Conservation (phyloP, 2,113 vertebrate genomes). For the Anhinga anhinga region DNA sequence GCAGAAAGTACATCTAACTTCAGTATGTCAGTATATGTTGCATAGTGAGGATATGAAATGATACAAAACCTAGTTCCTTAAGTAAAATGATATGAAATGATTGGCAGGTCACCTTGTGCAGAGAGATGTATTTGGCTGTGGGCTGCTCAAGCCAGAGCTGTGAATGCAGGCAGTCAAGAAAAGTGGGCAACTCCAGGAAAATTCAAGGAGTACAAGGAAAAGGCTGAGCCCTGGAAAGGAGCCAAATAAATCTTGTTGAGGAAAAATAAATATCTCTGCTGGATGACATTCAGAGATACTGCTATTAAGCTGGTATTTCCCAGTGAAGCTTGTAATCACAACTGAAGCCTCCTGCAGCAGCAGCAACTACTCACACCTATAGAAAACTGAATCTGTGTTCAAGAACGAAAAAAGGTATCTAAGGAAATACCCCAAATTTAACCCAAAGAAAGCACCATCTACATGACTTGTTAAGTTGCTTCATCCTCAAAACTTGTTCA, state of each 20-base stretch:
- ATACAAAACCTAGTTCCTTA: neutral
- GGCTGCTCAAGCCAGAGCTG: neutral
- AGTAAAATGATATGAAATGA: neutral
- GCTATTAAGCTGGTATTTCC: neutral
- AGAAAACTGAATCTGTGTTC: neutral
- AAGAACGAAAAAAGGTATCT: accelerated
- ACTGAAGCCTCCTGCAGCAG: neutral
- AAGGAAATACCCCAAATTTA: neutral
- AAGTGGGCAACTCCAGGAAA: neutral
- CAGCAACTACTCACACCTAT: neutral
- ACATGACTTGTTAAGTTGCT: neutral
- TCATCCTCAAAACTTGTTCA: neutral
- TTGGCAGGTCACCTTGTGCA: neutral
- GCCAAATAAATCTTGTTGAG: conserved; percentile 13
- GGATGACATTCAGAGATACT: conserved; percentile 1
- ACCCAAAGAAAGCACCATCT: neutral
- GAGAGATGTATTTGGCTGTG: neutral
- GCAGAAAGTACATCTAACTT: neutral
- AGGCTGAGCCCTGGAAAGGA: neutral
- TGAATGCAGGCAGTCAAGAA: neutral
- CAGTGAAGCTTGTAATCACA: neutral
- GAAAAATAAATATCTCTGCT: conserved; percentile 34
- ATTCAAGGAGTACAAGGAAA: neutral
- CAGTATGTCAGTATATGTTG: accelerated
- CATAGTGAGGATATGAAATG: neutral